Evolutionary conservation across 2,797 vertebrate species (phyloP).

Genomic region (Platalea minor): DNA sequence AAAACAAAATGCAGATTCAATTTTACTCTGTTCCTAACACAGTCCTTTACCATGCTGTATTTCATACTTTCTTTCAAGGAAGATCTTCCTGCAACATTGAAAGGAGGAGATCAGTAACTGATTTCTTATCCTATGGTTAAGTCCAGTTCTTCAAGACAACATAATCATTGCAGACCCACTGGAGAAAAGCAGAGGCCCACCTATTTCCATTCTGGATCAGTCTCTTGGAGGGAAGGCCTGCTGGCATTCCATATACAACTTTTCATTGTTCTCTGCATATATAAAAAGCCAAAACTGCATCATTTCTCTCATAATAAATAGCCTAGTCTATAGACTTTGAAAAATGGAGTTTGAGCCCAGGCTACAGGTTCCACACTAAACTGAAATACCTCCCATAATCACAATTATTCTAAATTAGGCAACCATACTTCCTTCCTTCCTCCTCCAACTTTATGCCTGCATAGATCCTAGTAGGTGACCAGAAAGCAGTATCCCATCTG

Average conservation of each 20-base stretch:
- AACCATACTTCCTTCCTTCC: background rate
- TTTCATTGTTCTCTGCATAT: background rate
- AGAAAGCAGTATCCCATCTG: background rate
- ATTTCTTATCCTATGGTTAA: background rate
- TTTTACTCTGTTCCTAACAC: background rate
- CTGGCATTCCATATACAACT: background rate
- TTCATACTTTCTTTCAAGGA: background rate
- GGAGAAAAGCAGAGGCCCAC: background rate
- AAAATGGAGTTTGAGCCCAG: background rate
- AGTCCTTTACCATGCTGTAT: background rate
- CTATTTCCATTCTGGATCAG: background rate
- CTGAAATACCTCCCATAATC: background rate
- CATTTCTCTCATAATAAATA: background rate
- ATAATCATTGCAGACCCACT: background rate
- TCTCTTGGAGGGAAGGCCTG: background rate
- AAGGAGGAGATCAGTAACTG: background rate
- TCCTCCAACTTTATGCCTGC: background rate
- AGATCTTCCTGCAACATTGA: conserved; percentile 8
- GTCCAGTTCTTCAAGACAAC: background rate
- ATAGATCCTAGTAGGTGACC: background rate
- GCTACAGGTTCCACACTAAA: background rate
- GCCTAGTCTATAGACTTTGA: background rate
- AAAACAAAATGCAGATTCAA: background rate
- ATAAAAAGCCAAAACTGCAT: background rate
- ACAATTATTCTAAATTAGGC: background rate